phyloP scores from a whole-genome alignment of 2,113 vertebrate genomes.

The Pandion haliaetus region DNA sequence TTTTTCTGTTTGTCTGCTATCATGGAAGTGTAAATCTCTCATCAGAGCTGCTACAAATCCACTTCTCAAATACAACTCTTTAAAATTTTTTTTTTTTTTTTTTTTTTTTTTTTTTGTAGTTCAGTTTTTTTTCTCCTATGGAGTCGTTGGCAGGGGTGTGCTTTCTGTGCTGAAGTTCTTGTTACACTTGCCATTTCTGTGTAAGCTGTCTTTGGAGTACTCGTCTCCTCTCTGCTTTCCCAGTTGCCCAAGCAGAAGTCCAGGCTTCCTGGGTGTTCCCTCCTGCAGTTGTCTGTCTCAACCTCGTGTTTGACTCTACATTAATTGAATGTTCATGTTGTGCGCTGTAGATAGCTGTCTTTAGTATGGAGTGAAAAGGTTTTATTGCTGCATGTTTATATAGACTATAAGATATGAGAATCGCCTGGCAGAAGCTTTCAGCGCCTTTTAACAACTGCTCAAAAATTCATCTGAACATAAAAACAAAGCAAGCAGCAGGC shows the following conservation, averaged over 20 bases:
- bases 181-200: not conserved
- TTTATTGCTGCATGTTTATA: not conserved
- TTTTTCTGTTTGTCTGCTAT: not conserved
- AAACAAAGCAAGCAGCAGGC: not conserved
- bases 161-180: not conserved
- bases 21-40: not conserved
- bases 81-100: not conserved
- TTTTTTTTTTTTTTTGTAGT: not conserved
- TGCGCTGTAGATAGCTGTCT: not conserved
- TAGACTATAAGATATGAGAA: not conserved
- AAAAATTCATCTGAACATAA: not conserved
- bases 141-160: not conserved
- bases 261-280: not conserved
- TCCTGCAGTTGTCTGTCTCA: not conserved
- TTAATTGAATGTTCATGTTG: not conserved
- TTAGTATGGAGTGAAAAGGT: not conserved
- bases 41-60: not conserved
- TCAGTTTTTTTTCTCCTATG: not conserved
- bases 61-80: not conserved
- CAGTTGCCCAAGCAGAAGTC: not conserved
- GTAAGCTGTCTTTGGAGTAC: not conserved
- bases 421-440: not conserved
- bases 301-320: not conserved
- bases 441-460: not conserved
- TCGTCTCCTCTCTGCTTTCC: not conserved